Evolutionary conservation across 1,140 invertebrate genomes (phyloP).

Genomic region (Drosophila pachea): DNA sequence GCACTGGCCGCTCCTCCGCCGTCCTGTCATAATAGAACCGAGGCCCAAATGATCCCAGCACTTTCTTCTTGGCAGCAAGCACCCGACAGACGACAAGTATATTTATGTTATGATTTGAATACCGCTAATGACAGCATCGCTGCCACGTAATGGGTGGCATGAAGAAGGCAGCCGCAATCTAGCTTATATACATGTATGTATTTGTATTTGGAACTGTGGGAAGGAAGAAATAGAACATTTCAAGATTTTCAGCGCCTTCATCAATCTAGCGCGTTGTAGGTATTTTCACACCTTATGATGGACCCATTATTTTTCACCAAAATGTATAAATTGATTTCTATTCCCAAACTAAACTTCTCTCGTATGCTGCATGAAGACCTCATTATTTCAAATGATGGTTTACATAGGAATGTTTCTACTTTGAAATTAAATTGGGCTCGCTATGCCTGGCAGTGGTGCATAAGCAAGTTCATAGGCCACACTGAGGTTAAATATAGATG

Average conservation of each 20-base stretch:
- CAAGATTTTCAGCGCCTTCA: slow-evolving; percentile 42
- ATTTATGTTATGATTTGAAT: slow-evolving; percentile 79
- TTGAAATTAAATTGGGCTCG: background rate
- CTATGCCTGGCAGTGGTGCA: background rate
- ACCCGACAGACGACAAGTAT: slow-evolving; percentile 75
- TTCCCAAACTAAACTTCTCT: slow-evolving; percentile 16
- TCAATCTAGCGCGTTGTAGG: slow-evolving; percentile 63
- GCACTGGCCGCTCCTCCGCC: background rate
- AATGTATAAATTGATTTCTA: slow-evolving; percentile 47
- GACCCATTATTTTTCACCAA: slow-evolving; percentile 36
- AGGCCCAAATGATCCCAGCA: slow-evolving; percentile 25
- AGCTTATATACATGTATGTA: background rate
- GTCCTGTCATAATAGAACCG: slow-evolving; percentile 62
- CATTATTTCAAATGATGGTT: slow-evolving; percentile 52
- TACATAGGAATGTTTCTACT: slow-evolving; percentile 1
- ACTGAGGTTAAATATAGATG: slow-evolving; percentile 52
- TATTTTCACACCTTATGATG: slow-evolving; percentile 69
- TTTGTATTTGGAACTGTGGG: background rate
- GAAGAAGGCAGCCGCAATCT: background rate
- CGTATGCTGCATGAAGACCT: slow-evolving; percentile 31
- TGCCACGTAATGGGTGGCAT: slow-evolving; percentile 53
- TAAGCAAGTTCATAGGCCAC: slow-evolving; percentile 18
- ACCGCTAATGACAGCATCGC: slow-evolving; percentile 70
- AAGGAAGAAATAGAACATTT: background rate
- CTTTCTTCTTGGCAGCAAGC: slow-evolving; percentile 13